Evolutionary conservation across 2,888 invertebrate genomes (phyloP), one percentile per base, ranked within the genome.

Genomic region (Dioctria rufipes): DNA sequence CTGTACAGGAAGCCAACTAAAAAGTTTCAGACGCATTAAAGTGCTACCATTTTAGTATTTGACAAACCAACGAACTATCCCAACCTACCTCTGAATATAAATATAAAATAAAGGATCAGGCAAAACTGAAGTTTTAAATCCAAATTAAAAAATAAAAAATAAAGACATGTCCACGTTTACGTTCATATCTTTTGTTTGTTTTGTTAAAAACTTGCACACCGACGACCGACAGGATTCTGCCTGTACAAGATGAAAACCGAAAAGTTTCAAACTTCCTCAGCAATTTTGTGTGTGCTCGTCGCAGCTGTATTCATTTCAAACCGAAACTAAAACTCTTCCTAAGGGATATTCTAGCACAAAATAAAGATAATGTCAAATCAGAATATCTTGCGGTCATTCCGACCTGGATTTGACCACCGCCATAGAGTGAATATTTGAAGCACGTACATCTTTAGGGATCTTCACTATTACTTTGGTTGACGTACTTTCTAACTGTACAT

Each of bases 391-490:
- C 43, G 4, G 43, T 39, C 11, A 46, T 69, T 69, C 25, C 25
- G 46, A 69, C 11, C 9, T 37, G 25, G 13, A 25, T 9, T 69
- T 51, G n/a, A 51, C 51, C 49, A 49, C 39, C 13, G 4, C 37
- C 8, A 3, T 25, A 25, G 25, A 11, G 9, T 5, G 54, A 11
- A 40, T 73, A 54, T 54, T 73, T 73, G 5, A 54, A 6, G 40
- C 6, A 39, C 60, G 42, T 39, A 13, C 42, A 4, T 73, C 11
- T 13, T 13, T 3, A 60, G 73, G 25, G 58, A 42, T 25, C 25
- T 37, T 73, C n/a, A 54, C 43, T 73, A 40, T 73, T 13, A 60
- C 58, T 73, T 39, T 49, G 13, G 11, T 9, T 54, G 46, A 51
- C 51, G 42, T 13, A 58, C 5, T 25, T 25, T 25, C 25, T 25